A percentile compares a stretch with the other conserved stretches of the same genome.
phyloP scores from a whole-genome alignment of 2,113 vertebrate genomes.

The Antennarius striatus region DNA sequence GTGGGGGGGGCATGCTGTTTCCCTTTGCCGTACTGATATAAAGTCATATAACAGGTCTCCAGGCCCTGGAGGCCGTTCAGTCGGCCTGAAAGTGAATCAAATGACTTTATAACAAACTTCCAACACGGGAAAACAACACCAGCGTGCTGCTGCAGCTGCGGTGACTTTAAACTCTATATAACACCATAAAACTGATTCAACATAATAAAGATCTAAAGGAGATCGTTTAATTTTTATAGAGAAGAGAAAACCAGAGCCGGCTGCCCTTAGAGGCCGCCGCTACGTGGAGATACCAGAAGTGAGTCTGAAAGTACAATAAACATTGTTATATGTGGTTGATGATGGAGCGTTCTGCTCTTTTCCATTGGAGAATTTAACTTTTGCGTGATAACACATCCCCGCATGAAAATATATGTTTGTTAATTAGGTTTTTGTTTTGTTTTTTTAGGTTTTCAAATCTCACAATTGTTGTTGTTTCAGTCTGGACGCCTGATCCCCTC shows the following conservation, averaged over 20 bases:
- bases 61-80: constrained; percentile 1
- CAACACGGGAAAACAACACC: constrained; percentile 7
- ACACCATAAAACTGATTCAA: constrained; percentile 9
- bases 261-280: not conserved
- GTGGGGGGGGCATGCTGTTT: not conserved
- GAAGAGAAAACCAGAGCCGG: constrained; percentile 18
- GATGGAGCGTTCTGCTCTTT: not conserved
- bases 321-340: not conserved
- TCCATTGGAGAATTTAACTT: not conserved
- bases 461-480: constrained; percentile 62
- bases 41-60: constrained; percentile 27
- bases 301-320: constrained; percentile 1
- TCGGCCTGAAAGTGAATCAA: constrained; percentile 4
- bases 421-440: not conserved
- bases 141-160: not conserved
- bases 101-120: constrained; percentile 36
- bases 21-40: not conserved
- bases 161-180: not conserved
- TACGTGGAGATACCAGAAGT: constrained; percentile 1
- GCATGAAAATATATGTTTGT: too few species aligned
- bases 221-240: constrained; percentile 1
- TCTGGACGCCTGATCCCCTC: constrained; percentile 34
- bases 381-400: not conserved
- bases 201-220: not conserved
- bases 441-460: not conserved